Percentiles rank a stretch among this genome's conserved stretches.
Evolutionary conservation across 1,140 invertebrate genomes (phyloP).

Genomic region (Rhyzopertha dominica): DNA sequence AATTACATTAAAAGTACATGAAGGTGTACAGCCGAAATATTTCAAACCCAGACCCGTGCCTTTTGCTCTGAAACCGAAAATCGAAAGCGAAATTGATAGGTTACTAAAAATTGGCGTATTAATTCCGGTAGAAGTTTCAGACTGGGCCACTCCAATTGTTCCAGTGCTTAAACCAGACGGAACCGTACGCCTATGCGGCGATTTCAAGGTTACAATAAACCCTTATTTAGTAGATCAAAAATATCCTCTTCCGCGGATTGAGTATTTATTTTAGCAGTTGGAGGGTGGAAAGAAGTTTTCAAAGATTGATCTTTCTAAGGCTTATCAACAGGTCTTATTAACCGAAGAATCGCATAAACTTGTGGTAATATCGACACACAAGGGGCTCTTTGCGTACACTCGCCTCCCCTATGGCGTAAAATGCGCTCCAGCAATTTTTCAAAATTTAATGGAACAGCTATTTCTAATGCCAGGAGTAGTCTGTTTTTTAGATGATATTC

Average conservation of each 20-base stretch:
- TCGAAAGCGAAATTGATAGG: conserved; percentile 9
- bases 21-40: conserved; percentile 4
- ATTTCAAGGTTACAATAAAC: conserved; percentile 43
- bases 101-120: conserved; percentile 6
- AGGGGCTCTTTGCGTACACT: conserved; percentile 34
- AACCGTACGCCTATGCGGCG: conserved; percentile 41
- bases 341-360: not conserved
- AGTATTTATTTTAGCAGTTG: too few species aligned
- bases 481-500: conserved; percentile 28
- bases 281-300: too few species aligned
- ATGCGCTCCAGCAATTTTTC: conserved; percentile 30
- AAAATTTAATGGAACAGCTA: conserved; percentile 35
- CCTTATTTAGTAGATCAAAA: conserved; percentile 16
- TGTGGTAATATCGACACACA: conserved; percentile 11
- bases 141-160: conserved; percentile 42
- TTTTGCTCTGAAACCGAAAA: conserved; percentile 7
- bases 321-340: conserved; percentile 3
- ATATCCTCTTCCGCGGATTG: not conserved
- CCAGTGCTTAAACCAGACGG: conserved; percentile 46
- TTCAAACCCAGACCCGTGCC: conserved; percentile 1
- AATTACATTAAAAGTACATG: conserved; percentile 1
- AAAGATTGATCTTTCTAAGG: conserved; percentile 13
- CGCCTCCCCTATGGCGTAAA: conserved; percentile 40
- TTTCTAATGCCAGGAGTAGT: conserved; percentile 21
- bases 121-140: conserved; percentile 24